Conservation (phyloP, 2,797 vertebrate genomes). For the Channa striata region DNA sequence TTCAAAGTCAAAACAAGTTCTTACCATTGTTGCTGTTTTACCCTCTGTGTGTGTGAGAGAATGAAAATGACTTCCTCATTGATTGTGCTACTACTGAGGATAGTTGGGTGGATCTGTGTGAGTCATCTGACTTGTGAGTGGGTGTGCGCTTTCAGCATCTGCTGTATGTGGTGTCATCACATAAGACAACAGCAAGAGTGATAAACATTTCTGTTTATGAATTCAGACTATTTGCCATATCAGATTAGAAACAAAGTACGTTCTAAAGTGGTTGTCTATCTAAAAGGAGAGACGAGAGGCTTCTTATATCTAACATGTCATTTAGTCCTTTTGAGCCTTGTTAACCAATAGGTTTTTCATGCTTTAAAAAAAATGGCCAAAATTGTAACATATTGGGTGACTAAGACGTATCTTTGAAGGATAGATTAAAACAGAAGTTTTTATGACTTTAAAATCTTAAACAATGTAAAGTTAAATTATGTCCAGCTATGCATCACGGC, state of each 20-base stretch:
- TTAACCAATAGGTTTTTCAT: too few relatives aligned
- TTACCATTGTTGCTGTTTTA: constrained; percentile 27
- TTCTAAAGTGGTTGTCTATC: too few relatives aligned
- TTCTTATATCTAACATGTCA: too few relatives aligned
- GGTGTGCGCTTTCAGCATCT: neutral
- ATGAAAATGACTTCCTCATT: neutral
- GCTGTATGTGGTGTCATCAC: neutral
- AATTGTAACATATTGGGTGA: neutral
- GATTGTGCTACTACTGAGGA: accelerated
- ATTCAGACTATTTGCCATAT: too few relatives aligned
- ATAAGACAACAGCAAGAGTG: neutral
- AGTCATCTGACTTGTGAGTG: neutral
- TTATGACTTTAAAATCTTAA: too few relatives aligned
- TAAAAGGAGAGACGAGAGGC: too few relatives aligned
- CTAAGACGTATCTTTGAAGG: neutral
- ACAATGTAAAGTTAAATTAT: neutral
- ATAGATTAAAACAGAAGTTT: neutral
- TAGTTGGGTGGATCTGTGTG: constrained; percentile 2
- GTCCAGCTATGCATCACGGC: too few relatives aligned
- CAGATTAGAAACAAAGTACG: neutral
- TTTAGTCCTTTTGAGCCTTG: too few relatives aligned
- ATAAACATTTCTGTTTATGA: constrained; percentile 15
- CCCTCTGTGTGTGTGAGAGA: accelerated
- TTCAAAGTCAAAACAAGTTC: neutral
- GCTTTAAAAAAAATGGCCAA: neutral